Evolutionary conservation across 2,113 vertebrate genomes (phyloP).

Genomic region (Prinia subflava): DNA sequence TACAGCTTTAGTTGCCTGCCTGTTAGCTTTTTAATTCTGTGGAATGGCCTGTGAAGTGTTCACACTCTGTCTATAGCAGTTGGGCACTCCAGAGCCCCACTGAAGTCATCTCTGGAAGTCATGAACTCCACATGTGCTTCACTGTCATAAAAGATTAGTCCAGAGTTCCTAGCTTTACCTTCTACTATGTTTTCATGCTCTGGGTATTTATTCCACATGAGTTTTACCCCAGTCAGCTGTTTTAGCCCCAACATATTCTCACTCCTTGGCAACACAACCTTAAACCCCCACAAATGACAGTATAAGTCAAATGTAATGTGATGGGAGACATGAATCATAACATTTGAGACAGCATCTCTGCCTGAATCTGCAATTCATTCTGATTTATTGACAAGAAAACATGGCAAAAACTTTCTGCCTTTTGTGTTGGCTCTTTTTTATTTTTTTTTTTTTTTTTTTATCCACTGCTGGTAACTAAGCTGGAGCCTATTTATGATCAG

Average conservation of each 20-base stretch:
- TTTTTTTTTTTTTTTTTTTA: not conserved
- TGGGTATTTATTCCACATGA: not conserved
- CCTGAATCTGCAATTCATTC: not conserved
- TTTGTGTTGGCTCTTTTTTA: not conserved
- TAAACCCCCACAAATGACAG: not conserved
- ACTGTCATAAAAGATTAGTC: not conserved
- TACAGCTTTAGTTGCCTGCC: not conserved
- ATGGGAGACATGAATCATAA: not conserved
- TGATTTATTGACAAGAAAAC: conserved; percentile 32
- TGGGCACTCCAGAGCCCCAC: not conserved
- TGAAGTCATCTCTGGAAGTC: not conserved
- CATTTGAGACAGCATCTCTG: not conserved
- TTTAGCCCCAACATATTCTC: not conserved
- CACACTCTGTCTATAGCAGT: not conserved
- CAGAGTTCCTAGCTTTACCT: not conserved
- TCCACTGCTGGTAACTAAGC: not conserved
- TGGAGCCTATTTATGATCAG: conserved; percentile 11
- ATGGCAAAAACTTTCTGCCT: not conserved
- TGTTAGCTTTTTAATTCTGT: not conserved
- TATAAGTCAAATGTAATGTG: not conserved
- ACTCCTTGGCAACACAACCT: not conserved
- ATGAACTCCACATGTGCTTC: not conserved
- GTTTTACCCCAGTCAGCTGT: not conserved
- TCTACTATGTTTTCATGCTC: not conserved
- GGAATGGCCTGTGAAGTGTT: not conserved